A percentile compares a stretch with the other conserved stretches of the same genome.
These are phyloP conservation scores for Haemorhous mexicanus DNA, from an alignment of 2,113 vertebrate genomes.

Conservation along the genomic window DNA sequence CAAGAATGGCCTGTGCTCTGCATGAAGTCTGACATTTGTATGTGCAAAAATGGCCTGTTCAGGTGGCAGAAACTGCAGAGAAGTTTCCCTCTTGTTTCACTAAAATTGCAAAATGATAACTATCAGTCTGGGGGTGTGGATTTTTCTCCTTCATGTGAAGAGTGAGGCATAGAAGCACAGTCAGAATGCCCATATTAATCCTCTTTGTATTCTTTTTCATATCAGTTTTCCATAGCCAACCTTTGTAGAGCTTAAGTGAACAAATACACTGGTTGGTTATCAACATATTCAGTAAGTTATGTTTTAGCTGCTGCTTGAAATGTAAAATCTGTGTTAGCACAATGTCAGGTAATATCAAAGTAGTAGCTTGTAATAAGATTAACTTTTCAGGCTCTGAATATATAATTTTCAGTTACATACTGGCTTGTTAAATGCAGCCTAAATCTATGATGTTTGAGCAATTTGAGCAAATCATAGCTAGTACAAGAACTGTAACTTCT, in stretches of 20 bases:
- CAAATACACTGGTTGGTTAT: slow-evolving; percentile 30
- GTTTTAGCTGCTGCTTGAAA: slow-evolving; percentile 56
- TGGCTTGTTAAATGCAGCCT: slow-evolving; percentile 43
- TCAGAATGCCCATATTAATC: slow-evolving; percentile 25
- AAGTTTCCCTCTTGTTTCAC: slow-evolving; percentile 22
- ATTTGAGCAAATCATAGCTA: neutral
- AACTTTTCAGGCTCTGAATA: slow-evolving; percentile 56
- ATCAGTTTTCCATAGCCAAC: slow-evolving; percentile 20
- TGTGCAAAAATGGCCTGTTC: slow-evolving; percentile 3
- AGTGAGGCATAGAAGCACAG: neutral
- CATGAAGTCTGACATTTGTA: neutral
- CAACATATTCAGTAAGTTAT: slow-evolving; percentile 45
- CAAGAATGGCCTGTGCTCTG: neutral
- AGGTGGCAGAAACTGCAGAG: neutral
- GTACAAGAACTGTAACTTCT: neutral
- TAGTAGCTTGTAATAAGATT: slow-evolving; percentile 61
- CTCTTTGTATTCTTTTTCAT: slow-evolving; percentile 5
- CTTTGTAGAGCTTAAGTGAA: slow-evolving; percentile 60
- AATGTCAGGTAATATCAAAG: slow-evolving; percentile 60
- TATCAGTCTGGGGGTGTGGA: neutral
- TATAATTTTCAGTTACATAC: slow-evolving; percentile 49
- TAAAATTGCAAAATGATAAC: slow-evolving; percentile 11
- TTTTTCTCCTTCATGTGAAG: slow-evolving; percentile 24
- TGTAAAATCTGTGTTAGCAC: slow-evolving; percentile 56
- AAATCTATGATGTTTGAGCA: slow-evolving; percentile 30